Evolutionary conservation across 1,140 invertebrate species (phyloP), one percentile per base, ranked within the genome.

Genomic region (Hyphantria cunea): DNA sequence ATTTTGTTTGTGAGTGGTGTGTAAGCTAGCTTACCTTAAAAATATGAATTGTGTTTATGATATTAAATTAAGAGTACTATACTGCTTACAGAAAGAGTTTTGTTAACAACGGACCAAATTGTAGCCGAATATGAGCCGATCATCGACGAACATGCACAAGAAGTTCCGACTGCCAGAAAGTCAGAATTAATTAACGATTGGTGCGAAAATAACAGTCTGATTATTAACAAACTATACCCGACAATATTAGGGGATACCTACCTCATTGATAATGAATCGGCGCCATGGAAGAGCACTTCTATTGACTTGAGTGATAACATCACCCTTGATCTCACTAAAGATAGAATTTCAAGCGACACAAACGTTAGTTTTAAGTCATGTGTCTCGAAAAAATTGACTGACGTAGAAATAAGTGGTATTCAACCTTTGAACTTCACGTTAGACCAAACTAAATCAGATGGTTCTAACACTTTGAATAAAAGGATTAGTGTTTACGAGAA

Each of bases 91-190:
- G 94, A 94, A 70, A 94, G 93, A 83, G 84, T 94, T 67, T 63
- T 94, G 65, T 76, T 95, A 45, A 92, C 93, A 45, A 92, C 92
- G 68, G 93, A 93, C 25, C 79, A 91, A 58, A 59, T 92, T 63
- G 70, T 93, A 34, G 93, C 92, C 8, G 93, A 95, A 86, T 95
- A 94, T 70, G 85, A 86, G 62, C 75, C 78, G 8, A 62, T 79
- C n/a, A 60, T 79, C n/a, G 56, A 67, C 32, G 73, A 76, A 48
- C 70, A 84, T 32, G 48, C 67, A 44, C 51, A 68, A 50, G 68
- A 50, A 47, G 41, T 50, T 44, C 66, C 73, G 9, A 55, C 53
- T 6, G 64, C 55, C 25, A 78, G 86, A 53, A 89, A 86, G 74
- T 90, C 89, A 0, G 82, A 89, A 47, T 76, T 86, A 71, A 78